Evolutionary conservation across 2,797 vertebrate species (phyloP).

Genomic region (Zenarchopterus dispar): DNA sequence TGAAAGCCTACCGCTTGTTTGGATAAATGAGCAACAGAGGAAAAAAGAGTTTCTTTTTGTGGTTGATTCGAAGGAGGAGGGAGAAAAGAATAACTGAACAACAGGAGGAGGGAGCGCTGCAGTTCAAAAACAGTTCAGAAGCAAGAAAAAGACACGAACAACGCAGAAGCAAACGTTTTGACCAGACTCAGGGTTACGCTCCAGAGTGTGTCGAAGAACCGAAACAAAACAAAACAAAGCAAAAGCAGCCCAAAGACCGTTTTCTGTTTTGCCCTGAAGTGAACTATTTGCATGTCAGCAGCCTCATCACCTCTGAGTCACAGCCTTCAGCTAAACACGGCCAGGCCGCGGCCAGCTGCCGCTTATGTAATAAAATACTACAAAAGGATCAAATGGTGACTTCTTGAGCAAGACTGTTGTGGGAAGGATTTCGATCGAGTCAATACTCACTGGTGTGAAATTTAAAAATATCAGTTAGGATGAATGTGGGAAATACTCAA

Average conservation of each 20-base stretch:
- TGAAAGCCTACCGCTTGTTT: not conserved
- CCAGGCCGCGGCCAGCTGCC: not conserved
- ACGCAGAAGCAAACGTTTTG: not conserved
- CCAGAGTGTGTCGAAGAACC: constrained; percentile 3
- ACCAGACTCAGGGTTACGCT: not conserved
- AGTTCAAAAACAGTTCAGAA: constrained; percentile 5
- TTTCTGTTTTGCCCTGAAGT: constrained; percentile 6
- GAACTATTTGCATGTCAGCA: constrained; percentile 67
- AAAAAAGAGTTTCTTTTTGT: no score
- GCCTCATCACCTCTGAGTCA: constrained; percentile 61
- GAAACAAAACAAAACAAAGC: no score
- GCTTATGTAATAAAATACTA: not conserved
- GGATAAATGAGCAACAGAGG: no score
- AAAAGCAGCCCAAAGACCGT: not conserved
- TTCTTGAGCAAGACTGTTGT: no score
- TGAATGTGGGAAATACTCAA: no score
- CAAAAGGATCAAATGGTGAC: not conserved
- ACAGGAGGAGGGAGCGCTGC: constrained; percentile 1
- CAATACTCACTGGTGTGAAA: not conserved
- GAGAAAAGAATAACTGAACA: no score
- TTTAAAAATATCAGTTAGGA: no score
- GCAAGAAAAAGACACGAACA: not conserved
- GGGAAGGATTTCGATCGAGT: not conserved
- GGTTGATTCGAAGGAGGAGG: no score
- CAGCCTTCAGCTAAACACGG: constrained; percentile 26